These are phyloP conservation scores for Muscicapa adusta DNA, from an alignment of 2,113 vertebrate species.

Conservation along the genomic window DNA sequence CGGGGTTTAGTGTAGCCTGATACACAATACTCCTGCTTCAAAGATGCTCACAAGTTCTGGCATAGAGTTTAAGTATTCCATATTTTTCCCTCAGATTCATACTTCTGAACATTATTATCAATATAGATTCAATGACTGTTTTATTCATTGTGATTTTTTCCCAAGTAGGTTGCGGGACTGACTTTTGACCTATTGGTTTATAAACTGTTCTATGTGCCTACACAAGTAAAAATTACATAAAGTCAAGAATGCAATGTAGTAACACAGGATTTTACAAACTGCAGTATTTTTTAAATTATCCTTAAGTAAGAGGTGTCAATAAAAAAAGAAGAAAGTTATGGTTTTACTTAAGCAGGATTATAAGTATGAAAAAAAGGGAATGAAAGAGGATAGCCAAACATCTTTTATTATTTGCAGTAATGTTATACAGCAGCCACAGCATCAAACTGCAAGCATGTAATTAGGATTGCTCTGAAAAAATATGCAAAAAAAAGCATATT, in stretches of 20 bases:
- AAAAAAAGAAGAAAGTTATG: neutral
- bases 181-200: neutral
- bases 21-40: neutral
- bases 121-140: neutral
- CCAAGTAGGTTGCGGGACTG: neutral
- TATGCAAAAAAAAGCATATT: neutral
- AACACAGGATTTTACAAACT: neutral
- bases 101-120: neutral
- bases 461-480: neutral
- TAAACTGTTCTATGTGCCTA: neutral
- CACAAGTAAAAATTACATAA: neutral
- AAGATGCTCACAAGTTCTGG: neutral
- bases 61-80: neutral
- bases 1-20: neutral
- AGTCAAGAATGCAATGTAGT: neutral
- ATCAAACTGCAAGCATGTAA: neutral
- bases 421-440: accelerated
- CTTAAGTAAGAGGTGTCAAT: neutral
- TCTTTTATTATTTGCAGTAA: neutral
- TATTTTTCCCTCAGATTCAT: neutral
- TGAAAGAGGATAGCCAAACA: neutral
- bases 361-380: neutral
- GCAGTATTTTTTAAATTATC: neutral
- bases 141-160: neutral
- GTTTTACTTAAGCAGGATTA: neutral